phyloP scores from a whole-genome alignment of 2,888 invertebrate genomes.

The Ennomos erosarius region DNA sequence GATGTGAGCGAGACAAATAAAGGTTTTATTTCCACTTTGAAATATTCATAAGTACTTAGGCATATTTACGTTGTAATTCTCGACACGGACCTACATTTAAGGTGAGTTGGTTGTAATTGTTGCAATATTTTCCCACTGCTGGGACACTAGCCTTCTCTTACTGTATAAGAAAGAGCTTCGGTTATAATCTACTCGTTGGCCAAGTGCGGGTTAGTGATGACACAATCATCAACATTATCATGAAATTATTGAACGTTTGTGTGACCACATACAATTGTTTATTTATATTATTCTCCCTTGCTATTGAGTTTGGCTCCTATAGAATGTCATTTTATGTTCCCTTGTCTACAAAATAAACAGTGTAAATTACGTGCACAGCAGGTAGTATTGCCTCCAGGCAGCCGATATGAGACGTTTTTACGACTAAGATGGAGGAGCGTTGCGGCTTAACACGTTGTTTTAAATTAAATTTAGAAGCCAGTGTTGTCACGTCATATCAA shows the following conservation, averaged over 20 bases:
- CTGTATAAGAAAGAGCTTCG: too few relatives aligned
- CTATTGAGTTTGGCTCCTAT: slow-evolving; percentile 31
- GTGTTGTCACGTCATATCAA: too few relatives aligned
- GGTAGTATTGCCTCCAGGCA: slow-evolving; percentile 23
- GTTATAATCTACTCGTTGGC: too few relatives aligned
- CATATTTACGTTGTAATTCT: too few relatives aligned
- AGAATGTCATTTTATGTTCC: slow-evolving; percentile 36
- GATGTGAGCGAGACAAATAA: slow-evolving; percentile 25
- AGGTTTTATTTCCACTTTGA: slow-evolving; percentile 24
- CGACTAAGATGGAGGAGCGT: slow-evolving; percentile 32
- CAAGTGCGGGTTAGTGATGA: too few relatives aligned
- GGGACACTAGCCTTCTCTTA: too few relatives aligned
- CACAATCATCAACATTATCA: too few relatives aligned
- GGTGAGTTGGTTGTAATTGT: too few relatives aligned
- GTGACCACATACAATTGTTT: too few relatives aligned
- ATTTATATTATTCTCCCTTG: slow-evolving; percentile 7
- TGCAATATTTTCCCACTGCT: too few relatives aligned
- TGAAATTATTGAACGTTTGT: too few relatives aligned
- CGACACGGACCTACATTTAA: too few relatives aligned
- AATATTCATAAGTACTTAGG: slow-evolving; percentile 12
- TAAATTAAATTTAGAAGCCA: slow-evolving; percentile 38
- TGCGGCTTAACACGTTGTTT: slow-evolving; percentile 28
- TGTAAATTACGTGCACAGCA: slow-evolving; percentile 45
- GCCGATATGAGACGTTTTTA: slow-evolving; percentile 50
- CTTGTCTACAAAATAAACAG: slow-evolving; percentile 39